These are phyloP conservation scores for Pampus argenteus DNA, from an alignment of 2,797 vertebrate genomes.

Conservation along the genomic window DNA sequence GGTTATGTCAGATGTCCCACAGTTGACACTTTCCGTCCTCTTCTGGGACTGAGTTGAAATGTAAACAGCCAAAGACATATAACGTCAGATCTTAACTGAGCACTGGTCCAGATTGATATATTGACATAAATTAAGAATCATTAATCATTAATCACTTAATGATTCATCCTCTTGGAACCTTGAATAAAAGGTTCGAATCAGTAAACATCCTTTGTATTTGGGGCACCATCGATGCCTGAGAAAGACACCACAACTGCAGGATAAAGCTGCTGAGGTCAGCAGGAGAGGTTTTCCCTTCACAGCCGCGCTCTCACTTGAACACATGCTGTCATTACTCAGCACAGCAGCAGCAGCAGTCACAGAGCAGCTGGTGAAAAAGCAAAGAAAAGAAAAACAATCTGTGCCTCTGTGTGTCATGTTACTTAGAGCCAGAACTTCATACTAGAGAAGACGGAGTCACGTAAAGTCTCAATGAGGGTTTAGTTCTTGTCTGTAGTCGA, in stretches of 20 bases:
- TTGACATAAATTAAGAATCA: no score
- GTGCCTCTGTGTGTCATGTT: conserved; percentile 3
- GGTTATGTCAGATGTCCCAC: background rate
- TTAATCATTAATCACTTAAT: no score
- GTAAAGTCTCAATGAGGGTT: background rate
- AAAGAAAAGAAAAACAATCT: conserved; percentile 34
- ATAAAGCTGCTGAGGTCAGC: conserved; percentile 66
- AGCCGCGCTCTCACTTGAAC: conserved; percentile 56
- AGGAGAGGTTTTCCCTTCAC: conserved; percentile 39
- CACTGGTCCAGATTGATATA: no score
- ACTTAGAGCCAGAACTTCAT: conserved; percentile 6
- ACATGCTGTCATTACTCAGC: conserved; percentile 74
- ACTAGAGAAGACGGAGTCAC: background rate
- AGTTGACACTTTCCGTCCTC: no score
- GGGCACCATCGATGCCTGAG: background rate
- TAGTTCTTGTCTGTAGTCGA: background rate
- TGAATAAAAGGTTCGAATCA: background rate
- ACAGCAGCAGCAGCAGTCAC: conserved; percentile 50
- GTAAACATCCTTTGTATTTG: background rate
- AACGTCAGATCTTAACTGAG: no score
- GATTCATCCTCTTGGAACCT: background rate
- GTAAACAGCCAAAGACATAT: no score
- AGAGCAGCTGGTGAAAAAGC: conserved; percentile 64
- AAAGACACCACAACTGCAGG: conserved; percentile 11
- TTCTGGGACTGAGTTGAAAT: no score